Conservation (phyloP, 2,888 invertebrate species). For the Epinotia bilunana region DNA sequence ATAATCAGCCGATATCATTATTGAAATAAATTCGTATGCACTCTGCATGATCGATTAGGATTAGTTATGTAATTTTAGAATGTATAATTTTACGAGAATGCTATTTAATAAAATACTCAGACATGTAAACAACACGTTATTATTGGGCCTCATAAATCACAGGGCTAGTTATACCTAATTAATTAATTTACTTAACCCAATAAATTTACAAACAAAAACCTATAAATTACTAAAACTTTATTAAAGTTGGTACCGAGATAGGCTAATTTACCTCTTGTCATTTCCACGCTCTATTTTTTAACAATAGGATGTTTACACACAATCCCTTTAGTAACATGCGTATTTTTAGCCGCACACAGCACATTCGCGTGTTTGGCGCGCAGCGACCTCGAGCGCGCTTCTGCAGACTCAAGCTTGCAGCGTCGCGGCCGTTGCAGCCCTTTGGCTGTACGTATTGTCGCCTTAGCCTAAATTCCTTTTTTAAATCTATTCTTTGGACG, state of each 20-base stretch:
- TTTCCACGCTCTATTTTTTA: too few relatives aligned
- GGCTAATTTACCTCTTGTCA: too few relatives aligned
- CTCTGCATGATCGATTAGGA: conserved; percentile 26
- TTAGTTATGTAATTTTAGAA: not conserved
- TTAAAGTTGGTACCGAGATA: not conserved
- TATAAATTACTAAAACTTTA: not conserved
- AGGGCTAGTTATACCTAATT: not conserved
- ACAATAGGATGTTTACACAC: too few relatives aligned
- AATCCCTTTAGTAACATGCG: not conserved
- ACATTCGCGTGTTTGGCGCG: conserved; percentile 23
- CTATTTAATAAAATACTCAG: not conserved
- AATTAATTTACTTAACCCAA: not conserved
- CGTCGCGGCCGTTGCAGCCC: conserved; percentile 54
- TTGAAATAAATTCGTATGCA: conserved; percentile 28
- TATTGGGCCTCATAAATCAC: not conserved
- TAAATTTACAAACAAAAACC: not conserved
- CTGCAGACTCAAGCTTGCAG: conserved; percentile 56
- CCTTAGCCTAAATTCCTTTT: conserved; percentile 31
- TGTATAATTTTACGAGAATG: not conserved
- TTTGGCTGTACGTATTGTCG: conserved; percentile 27
- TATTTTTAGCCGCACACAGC: not conserved
- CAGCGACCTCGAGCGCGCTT: conserved; percentile 48
- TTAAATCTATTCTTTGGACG: conserved; percentile 35
- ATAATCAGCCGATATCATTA: conserved; percentile 19
- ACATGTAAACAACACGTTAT: not conserved